Base-by-base conservation (phyloP, 2,113 vertebrate genomes). In the Pantherophis guttatus region DNA sequence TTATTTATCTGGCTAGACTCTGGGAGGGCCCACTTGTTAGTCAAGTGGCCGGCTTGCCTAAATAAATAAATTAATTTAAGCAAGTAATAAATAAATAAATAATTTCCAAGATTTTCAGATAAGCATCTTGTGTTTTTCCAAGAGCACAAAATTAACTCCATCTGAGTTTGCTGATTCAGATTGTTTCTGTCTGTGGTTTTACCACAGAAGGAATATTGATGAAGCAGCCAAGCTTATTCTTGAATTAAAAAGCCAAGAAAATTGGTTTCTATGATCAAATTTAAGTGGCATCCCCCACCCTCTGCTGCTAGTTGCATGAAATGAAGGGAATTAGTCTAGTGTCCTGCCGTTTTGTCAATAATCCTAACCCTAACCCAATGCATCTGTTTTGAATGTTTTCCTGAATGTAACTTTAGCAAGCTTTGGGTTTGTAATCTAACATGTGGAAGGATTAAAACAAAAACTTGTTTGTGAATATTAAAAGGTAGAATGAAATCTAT, bases 231-330 rank as follows among this genome's bases (percentile, higher is more conserved):
- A 93, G 52, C 48, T 93, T 91, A 33, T 23, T 65, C 92, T 93
- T 93, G 50, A 95, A 93, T 1, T 13, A 21, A 33, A 24, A 91
- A 95, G 86, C 19, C 23, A 92, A 90, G 54, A 89, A 87, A 95
- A 94, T 52, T 26, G 11, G 19, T 88, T 95, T 94, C 75, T 58
- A 57, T 29, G 59, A 93, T 85, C 33, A 90, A 39, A 10, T 11
- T 15, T 59, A 26, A 85, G 13, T 57, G 12, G 33, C 5, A 75
- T 75, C 57, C 81, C 33, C 48, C n/a, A 5, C 17, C 8, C 5
- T 8, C 12, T 11, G 54, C 15, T 59, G 91, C 8, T 89, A 93
- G 91, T 88, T 29, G 17, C 39, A 87, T n/a, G 11, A 5, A 86
- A 11, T 54, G 3, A 87, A 86, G 11, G 81, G 65, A 33, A n/a